Conservation (phyloP, 2,797 vertebrate genomes). For the Melanotaenia nigrans region DNA sequence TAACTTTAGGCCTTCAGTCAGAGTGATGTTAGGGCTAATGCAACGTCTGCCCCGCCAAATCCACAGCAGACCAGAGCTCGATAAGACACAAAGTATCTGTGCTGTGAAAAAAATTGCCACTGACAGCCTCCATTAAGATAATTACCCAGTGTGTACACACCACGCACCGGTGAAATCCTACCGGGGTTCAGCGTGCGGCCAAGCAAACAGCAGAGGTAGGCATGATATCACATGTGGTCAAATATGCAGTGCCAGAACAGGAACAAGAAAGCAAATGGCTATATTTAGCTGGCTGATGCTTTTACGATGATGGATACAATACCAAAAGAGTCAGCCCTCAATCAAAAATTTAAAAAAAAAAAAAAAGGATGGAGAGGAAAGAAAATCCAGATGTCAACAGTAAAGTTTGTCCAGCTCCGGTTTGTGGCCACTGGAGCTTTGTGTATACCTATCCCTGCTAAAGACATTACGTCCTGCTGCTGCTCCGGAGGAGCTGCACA, state of each 20-base stretch:
- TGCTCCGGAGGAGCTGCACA: constrained; percentile 56
- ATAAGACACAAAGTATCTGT: constrained; percentile 42
- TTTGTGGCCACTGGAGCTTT: constrained; percentile 83
- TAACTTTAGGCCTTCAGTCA: constrained; percentile 33
- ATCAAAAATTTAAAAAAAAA: constrained; percentile 54
- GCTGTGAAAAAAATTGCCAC: constrained; percentile 49
- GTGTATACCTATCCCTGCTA: constrained; percentile 83
- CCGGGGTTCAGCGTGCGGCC: constrained; percentile 62
- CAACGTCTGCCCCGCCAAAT: constrained; percentile 36
- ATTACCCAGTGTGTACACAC: constrained; percentile 50
- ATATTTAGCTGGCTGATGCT: constrained; percentile 73
- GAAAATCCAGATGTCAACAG: constrained; percentile 88
- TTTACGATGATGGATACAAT: constrained; percentile 69
- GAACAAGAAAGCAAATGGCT: constrained; percentile 67
- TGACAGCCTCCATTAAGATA: constrained; percentile 67
- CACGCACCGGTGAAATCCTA: constrained; percentile 40
- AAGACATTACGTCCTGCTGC: constrained; percentile 82
- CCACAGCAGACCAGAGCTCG: constrained; percentile 46
- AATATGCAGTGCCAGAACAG: constrained; percentile 47
- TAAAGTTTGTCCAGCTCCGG: constrained; percentile 84
- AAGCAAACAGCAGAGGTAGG: constrained; percentile 31
- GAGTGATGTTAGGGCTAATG: constrained; percentile 45
- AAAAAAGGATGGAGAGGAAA: constrained; percentile 69
- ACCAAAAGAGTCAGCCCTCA: constrained; percentile 73
- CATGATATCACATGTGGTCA: constrained; percentile 59